Evolutionary conservation across 1,140 invertebrate genomes (phyloP), one percentile per base, ranked within the genome.

Genomic region (Neelides sp.): DNA sequence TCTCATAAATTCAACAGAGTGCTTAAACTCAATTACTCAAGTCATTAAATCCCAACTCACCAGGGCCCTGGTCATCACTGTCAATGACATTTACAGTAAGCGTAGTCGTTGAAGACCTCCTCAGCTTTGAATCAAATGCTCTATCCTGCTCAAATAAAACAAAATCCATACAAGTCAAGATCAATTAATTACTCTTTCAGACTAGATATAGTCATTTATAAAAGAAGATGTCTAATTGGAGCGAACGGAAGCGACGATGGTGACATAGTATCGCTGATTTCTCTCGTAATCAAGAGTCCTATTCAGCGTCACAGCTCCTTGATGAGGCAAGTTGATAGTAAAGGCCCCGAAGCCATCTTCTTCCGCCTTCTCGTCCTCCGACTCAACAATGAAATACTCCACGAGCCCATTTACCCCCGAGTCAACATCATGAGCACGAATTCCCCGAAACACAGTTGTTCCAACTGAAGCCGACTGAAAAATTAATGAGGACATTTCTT

Each of bases 291-390:
- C 87, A 60, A 93, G 71, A 23, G 78, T 85, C 58, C 82, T 79
- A 63, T 85, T 85, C n/a, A 93, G 79, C 8, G 84, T 88, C 50
- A 93, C 79, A 63, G 86, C 81, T 53, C 87, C 87, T 67, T 89
- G 85, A 68, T 91, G 86, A 4, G 87, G 86, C 60, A 86, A 74
- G 46, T 85, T 83, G 68, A 90, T 89, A 49, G 79, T 75, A 67
- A 92, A 90, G 62, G 76, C 80, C 17, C 79, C 78, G 65, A 78
- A 84, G 15, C 85, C 86, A 67, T 91, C 85, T 4, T 76, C 79
- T n/a, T 73, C 77, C 23, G 72, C 75, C 37, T 61, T 55, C 15
- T 69, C 70, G 50, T 74, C 71, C 13, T 73, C 71, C 4, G 71
- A 71, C 62, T 54, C 46, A 5, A 80, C 68, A 52, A 83, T 75